Base-by-base conservation (phyloP, 2,113 vertebrate genomes). In the Chelonoidis abingdonii region DNA sequence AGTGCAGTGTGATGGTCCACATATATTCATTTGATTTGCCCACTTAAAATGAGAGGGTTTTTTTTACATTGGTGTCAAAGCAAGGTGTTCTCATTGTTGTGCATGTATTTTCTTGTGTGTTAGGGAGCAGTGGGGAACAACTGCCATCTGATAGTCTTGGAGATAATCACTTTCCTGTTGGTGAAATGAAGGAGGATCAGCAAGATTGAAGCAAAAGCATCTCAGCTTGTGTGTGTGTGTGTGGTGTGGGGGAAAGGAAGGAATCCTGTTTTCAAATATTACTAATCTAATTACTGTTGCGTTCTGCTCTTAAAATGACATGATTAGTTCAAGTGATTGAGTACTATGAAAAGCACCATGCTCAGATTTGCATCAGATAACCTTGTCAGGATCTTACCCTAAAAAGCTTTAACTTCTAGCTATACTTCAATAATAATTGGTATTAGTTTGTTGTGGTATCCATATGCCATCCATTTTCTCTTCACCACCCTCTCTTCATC, bases 231-330 rank as follows among this genome's bases (percentile, higher is more conserved):
- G 6, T 59, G 1, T 49, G 3, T 22, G 49, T 44, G 47, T 49
- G 10, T 10, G 47, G 47, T 10, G 2, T 9, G 9, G 47, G 47
- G 47, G 47, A 3, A 10, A 10, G 47, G 84, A 41, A 62, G 35
- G 0, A 78, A 10, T 57, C 86, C 91, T 82, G 13, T 81, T 7
- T 84, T 56, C 11, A 44, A 13, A n/a, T 78, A 53, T 80, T 12
- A 14, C 21, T 5, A 1, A 3, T 76, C 2, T 89, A 8, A 49
- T 54, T 14, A 80, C 89, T 8, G 35, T 38, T 38, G 19, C 8
- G 65, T 95, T 92, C 44, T 93, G n/a, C 49, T 93, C 89, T 87
- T 85, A 91, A 29, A 93, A 80, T 81, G 2, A 35, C 44, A 21
- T 4, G 11, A 24, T 35, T 44, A 83, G 35, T 83, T 91, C 84